Base-by-base conservation (phyloP, 2,888 invertebrate genomes). In the Scaeva pyrastri region DNA sequence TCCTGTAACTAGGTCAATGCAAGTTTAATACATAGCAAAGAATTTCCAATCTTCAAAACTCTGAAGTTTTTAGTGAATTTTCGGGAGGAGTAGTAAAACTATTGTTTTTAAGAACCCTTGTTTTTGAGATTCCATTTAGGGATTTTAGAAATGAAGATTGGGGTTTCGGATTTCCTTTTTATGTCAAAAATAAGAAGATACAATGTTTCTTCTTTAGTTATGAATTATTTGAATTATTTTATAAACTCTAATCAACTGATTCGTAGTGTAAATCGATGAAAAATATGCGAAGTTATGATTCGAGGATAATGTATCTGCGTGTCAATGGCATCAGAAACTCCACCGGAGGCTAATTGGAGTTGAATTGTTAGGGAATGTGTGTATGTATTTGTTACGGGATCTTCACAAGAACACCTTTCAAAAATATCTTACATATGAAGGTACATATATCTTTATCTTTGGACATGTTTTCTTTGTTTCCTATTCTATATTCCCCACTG, bases 281-380 rank as follows among this genome's bases (percentile, higher is more conserved):
- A 43, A 56, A 23, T n/a, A 23, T n/a, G 56, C 19, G 31, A 45
- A 14, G 55, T 72, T 36, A 81, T 73, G 56, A 73, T 73, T 72
- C 11, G 58, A 73, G 77, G 71, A 74, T 86, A 70, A 77, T 74
- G 77, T 62, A 82, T 66, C 82, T 74, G 64, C 82, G 73, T 86
- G 82, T 82, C 86, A 86, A 78, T 82, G 74, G 82, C 74, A 86
- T 77, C 77, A 82, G 60, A 19, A 82, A 76, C 78, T 68, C 84
- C 75, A 87, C 87, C 80, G 84, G 75, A 88, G 80, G 78, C 88
- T 88, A 88, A 88, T 88, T 88, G 88, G 84, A 88, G 83, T 74
- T 77, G 88, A 88, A 84, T 73, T 73, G 52, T 55, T 74, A 41
- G 50, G 14, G 2, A 19, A 39, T 26, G n/a, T 19, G 31, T 31